Evolutionary conservation across 2,888 invertebrate genomes (phyloP), one percentile per base, ranked within the genome.

Genomic region (Ophioninae sp.): DNA sequence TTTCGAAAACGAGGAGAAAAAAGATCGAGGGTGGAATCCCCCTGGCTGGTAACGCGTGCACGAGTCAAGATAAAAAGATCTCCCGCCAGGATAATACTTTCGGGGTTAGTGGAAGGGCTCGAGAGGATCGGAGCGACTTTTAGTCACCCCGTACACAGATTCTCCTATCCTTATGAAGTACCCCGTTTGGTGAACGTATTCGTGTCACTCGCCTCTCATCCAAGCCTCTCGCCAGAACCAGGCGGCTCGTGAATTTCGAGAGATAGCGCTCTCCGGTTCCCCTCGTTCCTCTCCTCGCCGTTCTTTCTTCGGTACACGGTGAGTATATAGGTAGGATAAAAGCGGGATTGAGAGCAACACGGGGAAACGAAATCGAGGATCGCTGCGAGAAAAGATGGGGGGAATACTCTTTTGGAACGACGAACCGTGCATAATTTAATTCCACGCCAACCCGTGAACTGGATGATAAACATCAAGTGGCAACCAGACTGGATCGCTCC

Each of bases 391-490:
- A 64, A 64, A 51, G 67, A 13, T 67, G 51, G 76, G 63, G 20
- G 63, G 69, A 61, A 79, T 22, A 76, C 75, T 80, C 89, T 88
- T 89, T 89, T 89, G 88, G 84, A 82, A 88, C 85, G 88, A 85
- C 86, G 88, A 87, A 85, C 87, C 89, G 88, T 87, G 87, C 85
- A 88, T 91, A 91, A 91, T 91, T 90, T 87, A 87, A 90, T 89
- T 86, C 81, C 79, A 64, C 78, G 87, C 77, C 75, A 87, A 86
- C 83, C 86, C 88, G 83, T 87, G 88, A 88, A 88, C 86, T 86
- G 87, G 88, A 90, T 90, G 91, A 90, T 91, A 91, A 91, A 91
- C 89, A 90, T 88, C 89, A 87, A 89, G 87, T 88, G 87, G 88
- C 81, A 83, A 80, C 77, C 63, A 72, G 81, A 77, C 59, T 61